phyloP scores from a whole-genome alignment of 2,797 vertebrate species.

The Avahi laniger region DNA sequence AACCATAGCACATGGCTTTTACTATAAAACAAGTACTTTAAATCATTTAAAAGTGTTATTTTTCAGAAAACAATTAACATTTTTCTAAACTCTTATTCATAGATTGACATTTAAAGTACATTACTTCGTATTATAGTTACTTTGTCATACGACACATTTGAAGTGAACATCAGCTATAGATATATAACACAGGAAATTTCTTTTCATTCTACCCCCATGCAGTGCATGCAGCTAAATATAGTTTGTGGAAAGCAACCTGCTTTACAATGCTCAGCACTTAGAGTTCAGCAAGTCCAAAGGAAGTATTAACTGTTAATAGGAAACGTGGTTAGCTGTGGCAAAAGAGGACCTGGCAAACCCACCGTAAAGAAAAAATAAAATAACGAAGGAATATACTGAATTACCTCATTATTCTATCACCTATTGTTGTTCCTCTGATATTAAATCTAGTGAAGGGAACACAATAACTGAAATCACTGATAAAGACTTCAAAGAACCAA shows the following conservation, averaged over 20 bases:
- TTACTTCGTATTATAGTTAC: not conserved
- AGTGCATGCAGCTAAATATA: slow-evolving; percentile 83
- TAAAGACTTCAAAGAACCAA: slow-evolving; percentile 74
- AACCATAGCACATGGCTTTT: not conserved
- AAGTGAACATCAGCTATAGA: slow-evolving; percentile 74
- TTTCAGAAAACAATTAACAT: not conserved
- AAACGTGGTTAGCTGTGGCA: slow-evolving; percentile 81
- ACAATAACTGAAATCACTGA: slow-evolving; percentile 87
- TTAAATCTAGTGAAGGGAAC: slow-evolving; percentile 94
- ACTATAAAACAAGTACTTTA: not conserved
- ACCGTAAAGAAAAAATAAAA: slow-evolving; percentile 66
- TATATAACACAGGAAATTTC: slow-evolving; percentile 52
- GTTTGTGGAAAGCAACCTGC: slow-evolving; percentile 74
- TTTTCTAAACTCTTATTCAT: not conserved
- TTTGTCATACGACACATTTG: slow-evolving; percentile 68
- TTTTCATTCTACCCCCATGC: slow-evolving; percentile 78
- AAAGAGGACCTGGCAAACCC: slow-evolving; percentile 80
- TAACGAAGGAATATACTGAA: slow-evolving; percentile 81
- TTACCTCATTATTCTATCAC: slow-evolving; percentile 99
- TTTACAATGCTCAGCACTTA: slow-evolving; percentile 72
- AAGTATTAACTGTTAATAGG: slow-evolving; percentile 68
- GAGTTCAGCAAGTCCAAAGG: slow-evolving; percentile 72
- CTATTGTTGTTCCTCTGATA: slow-evolving; percentile 98
- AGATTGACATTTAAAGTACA: not conserved
- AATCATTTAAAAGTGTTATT: not conserved